Conservation (phyloP, 1,140 invertebrate genomes). For the Portunus trituberculatus region DNA sequence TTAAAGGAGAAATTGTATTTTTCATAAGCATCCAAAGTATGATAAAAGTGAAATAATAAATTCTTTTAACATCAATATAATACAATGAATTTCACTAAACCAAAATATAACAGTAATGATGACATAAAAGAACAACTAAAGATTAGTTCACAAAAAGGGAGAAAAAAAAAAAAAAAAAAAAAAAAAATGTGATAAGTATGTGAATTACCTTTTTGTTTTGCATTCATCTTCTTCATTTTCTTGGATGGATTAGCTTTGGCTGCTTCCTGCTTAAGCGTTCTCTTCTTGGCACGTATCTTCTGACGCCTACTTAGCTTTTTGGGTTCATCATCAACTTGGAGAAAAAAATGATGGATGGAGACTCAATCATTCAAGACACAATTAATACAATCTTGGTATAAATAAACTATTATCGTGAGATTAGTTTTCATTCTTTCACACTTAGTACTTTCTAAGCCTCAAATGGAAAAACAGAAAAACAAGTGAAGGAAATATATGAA, state of each 20-base stretch:
- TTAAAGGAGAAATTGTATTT: too few relatives aligned
- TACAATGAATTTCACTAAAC: too few relatives aligned
- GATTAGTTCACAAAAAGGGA: background rate
- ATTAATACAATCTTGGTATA: background rate
- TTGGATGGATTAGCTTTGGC: slow-evolving; percentile 56
- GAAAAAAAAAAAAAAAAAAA: too few relatives aligned
- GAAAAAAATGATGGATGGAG: slow-evolving; percentile 47
- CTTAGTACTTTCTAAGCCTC: background rate
- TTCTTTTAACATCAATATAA: too few relatives aligned
- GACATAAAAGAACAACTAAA: too few relatives aligned
- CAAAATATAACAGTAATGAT: too few relatives aligned
- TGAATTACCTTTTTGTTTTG: background rate
- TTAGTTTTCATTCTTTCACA: background rate
- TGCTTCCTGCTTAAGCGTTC: slow-evolving; percentile 83
- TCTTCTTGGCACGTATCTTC: slow-evolving; percentile 85
- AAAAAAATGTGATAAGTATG: background rate
- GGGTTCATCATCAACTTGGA: slow-evolving; percentile 80
- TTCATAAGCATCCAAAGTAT: too few relatives aligned
- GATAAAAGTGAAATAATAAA: too few relatives aligned
- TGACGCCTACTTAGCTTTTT: slow-evolving; percentile 86
- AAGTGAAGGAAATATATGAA: too few relatives aligned
- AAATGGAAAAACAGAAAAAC: too few relatives aligned
- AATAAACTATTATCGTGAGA: background rate
- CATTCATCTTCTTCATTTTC: slow-evolving; percentile 37
- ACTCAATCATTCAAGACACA: background rate